phyloP scores from a whole-genome alignment of 23 tunicate species.

The Styela plicata region DNA sequence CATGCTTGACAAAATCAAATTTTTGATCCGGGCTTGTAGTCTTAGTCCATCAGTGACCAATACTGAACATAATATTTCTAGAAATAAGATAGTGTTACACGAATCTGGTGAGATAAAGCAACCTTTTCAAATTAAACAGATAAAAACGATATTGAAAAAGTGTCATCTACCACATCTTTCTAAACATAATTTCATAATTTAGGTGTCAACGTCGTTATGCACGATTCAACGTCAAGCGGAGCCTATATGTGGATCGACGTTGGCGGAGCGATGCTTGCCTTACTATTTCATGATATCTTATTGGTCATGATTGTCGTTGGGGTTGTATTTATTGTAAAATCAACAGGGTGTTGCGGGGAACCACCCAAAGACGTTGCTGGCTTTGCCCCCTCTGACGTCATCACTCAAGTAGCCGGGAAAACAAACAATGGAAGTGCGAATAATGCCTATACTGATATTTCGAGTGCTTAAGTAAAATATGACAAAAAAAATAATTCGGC shows the following conservation, averaged over 20 bases:
- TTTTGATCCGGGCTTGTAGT: too few relatives aligned
- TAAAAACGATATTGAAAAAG: too few relatives aligned
- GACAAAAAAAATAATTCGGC: too few relatives aligned
- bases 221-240: slow-evolving; percentile 43
- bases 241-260: slow-evolving; percentile 70
- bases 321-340: slow-evolving; percentile 5
- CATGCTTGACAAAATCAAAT: too few relatives aligned
- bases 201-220: neutral
- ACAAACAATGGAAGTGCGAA: neutral
- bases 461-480: neutral
- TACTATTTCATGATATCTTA: slow-evolving; percentile 64
- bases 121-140: too few relatives aligned
- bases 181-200: too few relatives aligned
- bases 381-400: slow-evolving; percentile 16
- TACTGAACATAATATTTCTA: too few relatives aligned
- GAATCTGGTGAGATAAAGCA: too few relatives aligned
- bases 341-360: neutral
- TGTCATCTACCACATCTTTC: too few relatives aligned
- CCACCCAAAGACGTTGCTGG: neutral
- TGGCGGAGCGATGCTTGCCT: slow-evolving; percentile 39
- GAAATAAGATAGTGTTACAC: too few relatives aligned
- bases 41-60: too few relatives aligned
- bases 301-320: slow-evolving; percentile 37
- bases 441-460: neutral
- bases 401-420: neutral